phyloP scores from a whole-genome alignment of 2,113 vertebrate genomes.

The Microcebus griseorufus region DNA sequence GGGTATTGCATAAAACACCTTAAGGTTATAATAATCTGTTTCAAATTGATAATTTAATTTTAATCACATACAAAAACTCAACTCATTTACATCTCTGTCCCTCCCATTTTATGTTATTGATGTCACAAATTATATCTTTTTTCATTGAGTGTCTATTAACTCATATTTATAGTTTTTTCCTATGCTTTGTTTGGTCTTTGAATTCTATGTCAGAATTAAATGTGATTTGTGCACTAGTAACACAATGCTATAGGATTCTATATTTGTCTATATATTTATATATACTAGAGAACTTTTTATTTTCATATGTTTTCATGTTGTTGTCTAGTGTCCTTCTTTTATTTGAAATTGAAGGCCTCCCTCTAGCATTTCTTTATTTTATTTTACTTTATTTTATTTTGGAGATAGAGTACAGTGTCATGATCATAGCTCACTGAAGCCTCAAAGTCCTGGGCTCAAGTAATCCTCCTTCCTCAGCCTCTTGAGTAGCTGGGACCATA shows the following conservation, averaged over 20 bases:
- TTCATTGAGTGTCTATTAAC: background rate
- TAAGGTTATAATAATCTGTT: background rate
- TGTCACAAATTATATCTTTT: background rate
- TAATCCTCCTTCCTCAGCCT: no score
- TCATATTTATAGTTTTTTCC: background rate
- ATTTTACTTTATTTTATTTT: no score
- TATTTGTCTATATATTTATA: background rate
- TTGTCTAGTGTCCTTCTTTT: background rate
- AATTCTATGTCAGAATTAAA: background rate
- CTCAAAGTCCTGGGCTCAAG: no score
- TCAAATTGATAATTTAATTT: background rate
- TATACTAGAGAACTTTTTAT: background rate
- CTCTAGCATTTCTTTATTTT: background rate
- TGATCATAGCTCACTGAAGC: no score
- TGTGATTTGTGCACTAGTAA: background rate
- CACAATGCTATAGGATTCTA: background rate
- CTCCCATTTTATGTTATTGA: background rate
- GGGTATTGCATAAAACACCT: background rate
- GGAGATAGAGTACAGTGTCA: no score
- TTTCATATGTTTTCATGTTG: background rate
- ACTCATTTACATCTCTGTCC: background rate
- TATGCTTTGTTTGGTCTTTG: background rate
- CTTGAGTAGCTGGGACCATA: no score
- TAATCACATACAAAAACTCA: background rate
- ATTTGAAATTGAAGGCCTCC: background rate